Evolutionary conservation across 2,797 vertebrate genomes (phyloP).

Genomic region (Pangasius djambal): DNA sequence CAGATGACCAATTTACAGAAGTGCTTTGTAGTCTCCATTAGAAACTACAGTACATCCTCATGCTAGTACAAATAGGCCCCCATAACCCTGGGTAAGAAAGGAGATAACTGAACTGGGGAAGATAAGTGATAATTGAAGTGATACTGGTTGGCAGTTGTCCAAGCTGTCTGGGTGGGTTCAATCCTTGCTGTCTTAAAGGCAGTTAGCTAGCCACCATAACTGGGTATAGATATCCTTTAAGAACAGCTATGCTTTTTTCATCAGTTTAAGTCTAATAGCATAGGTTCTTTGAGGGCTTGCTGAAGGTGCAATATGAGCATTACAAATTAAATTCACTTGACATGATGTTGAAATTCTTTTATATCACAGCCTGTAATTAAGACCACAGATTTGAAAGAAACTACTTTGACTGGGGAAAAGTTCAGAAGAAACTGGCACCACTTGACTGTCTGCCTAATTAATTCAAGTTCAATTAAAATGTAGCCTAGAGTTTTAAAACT

Average conservation of each 20-base stretch:
- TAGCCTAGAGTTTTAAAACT: neutral
- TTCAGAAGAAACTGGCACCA: constrained; percentile 8
- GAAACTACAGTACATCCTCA: neutral
- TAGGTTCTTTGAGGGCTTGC: neutral
- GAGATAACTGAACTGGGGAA: neutral
- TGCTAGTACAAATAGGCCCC: neutral
- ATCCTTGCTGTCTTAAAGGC: neutral
- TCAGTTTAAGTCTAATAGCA: neutral
- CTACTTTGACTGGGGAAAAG: neutral
- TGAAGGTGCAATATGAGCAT: neutral
- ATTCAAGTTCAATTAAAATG: neutral
- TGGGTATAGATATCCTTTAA: neutral
- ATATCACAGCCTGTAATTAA: neutral
- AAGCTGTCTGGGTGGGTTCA: neutral
- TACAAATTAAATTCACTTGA: neutral
- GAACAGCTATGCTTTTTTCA: neutral
- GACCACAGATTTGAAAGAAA: neutral
- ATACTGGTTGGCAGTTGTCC: neutral
- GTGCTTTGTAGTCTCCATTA: neutral
- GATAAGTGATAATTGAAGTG: neutral
- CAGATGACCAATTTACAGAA: neutral
- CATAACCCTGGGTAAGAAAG: neutral
- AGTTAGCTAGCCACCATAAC: neutral
- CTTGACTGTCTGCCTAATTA: constrained; percentile 2
- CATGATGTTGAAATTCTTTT: neutral